These are phyloP conservation scores for Heptranchias perlo DNA, from an alignment of 2,113 vertebrate species.

Conservation along the genomic window DNA sequence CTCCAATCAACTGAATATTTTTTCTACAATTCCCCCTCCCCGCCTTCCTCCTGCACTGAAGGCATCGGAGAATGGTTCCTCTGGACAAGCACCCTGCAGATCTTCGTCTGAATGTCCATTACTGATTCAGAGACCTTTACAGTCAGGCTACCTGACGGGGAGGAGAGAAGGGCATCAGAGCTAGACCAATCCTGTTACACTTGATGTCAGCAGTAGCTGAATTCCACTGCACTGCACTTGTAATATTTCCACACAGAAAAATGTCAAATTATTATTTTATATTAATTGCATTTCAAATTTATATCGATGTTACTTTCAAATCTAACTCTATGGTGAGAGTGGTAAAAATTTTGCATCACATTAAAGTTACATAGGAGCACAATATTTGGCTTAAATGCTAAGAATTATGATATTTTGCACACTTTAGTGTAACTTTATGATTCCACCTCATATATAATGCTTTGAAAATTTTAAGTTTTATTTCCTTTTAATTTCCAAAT, in stretches of 20 bases:
- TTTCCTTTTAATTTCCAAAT: not conserved
- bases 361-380: not conserved
- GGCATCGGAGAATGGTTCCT: not conserved
- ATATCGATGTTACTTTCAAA: not conserved
- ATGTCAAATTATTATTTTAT: not conserved
- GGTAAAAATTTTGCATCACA: not conserved
- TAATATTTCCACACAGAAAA: not conserved
- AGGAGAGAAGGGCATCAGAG: not conserved
- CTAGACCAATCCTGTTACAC: not conserved
- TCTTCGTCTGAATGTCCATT: not conserved
- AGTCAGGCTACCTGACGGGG: not conserved
- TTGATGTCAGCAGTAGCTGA: not conserved
- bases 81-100: not conserved
- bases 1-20: not conserved
- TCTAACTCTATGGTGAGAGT: not conserved
- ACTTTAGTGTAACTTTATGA: not conserved
- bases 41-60: not conserved
- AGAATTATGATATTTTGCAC: not conserved
- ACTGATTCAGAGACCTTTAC: not conserved
- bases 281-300: not conserved
- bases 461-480: not conserved
- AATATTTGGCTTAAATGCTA: not conserved
- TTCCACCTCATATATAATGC: not conserved
- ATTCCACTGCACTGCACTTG: not conserved
- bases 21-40: not conserved